A percentile compares a stretch with the other conserved stretches of the same genome.
Conservation (phyloP, 2,888 invertebrate genomes). For the Chrysolina americana region DNA sequence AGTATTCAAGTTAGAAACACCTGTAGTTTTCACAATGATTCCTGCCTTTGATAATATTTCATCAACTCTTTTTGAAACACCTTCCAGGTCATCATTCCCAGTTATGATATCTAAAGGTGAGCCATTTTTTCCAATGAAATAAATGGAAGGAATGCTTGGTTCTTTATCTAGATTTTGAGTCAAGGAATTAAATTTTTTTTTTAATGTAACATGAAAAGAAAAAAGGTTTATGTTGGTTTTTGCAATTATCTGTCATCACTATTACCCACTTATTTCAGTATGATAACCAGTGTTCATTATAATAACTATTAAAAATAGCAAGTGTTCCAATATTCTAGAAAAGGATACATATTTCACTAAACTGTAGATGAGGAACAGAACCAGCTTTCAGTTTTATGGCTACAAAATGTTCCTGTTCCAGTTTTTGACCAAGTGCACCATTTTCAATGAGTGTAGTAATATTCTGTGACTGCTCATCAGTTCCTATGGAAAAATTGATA, state of each 20-base stretch:
- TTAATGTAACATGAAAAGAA: no score
- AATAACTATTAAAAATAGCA: no score
- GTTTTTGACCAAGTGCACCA: slow-evolving; percentile 72
- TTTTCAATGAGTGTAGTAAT: slow-evolving; percentile 77
- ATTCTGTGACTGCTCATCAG: slow-evolving; percentile 80
- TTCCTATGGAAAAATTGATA: slow-evolving; percentile 72
- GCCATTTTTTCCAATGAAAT: slow-evolving; percentile 89
- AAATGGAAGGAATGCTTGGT: slow-evolving; percentile 85
- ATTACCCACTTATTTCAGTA: no score
- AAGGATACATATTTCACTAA: slow-evolving; percentile 91
- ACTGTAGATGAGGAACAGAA: slow-evolving; percentile 83
- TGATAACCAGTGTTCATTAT: no score
- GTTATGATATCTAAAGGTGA: slow-evolving; percentile 85
- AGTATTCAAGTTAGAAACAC: slow-evolving; percentile 17
- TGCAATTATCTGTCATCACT: no score
- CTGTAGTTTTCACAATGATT: slow-evolving; percentile 54
- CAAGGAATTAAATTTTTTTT: slow-evolving; percentile 32
- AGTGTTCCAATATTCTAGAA: slow-evolving; percentile 46
- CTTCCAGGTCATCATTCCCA: slow-evolving; percentile 74
- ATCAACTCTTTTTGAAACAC: slow-evolving; percentile 78
- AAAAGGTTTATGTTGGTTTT: no score
- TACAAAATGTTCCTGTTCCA: slow-evolving; percentile 79
- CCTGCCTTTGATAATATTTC: slow-evolving; percentile 74
- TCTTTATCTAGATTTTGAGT: slow-evolving; percentile 74
- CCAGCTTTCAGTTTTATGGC: slow-evolving; percentile 84